A percentile compares a stretch with the other conserved stretches of the same genome.
phyloP scores from a whole-genome alignment of 1,140 invertebrate genomes.

The Lanistes nyassanus region DNA sequence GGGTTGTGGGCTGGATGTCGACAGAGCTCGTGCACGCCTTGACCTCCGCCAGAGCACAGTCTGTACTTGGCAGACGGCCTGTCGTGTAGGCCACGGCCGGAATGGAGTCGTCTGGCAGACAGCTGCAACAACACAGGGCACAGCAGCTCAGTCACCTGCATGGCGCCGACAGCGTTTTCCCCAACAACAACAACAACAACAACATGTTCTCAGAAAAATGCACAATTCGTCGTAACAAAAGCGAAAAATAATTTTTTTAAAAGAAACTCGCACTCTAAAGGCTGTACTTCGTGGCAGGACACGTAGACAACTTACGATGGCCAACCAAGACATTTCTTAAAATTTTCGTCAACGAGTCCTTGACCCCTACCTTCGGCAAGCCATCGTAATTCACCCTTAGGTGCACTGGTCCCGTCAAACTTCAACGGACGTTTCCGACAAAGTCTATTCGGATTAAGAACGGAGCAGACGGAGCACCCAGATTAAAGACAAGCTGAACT shows the following conservation, averaged over 20 bases:
- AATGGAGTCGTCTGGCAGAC: slow-evolving; percentile 48
- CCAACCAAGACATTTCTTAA: too few relatives aligned
- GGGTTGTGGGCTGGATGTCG: not conserved
- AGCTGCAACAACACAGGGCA: slow-evolving; percentile 32
- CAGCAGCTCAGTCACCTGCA: not conserved
- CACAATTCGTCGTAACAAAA: not conserved
- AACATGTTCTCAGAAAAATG: not conserved
- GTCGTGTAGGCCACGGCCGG: slow-evolving; percentile 43
- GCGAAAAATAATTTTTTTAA: not conserved
- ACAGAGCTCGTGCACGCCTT: not conserved
- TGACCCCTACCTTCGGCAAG: too few relatives aligned
- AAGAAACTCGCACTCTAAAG: too few relatives aligned
- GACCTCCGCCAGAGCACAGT: not conserved
- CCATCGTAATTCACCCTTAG: too few relatives aligned
- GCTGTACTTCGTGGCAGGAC: too few relatives aligned
- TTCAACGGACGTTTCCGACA: too few relatives aligned
- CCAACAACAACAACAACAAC: not conserved
- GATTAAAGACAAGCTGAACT: too few relatives aligned
- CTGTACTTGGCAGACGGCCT: slow-evolving; percentile 16
- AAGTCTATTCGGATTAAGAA: too few relatives aligned
- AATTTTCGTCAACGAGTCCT: too few relatives aligned
- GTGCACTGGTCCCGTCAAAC: too few relatives aligned
- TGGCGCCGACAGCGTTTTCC: not conserved
- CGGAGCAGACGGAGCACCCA: too few relatives aligned
- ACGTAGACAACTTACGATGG: too few relatives aligned